A percentile compares a stretch with the other conserved stretches of the same genome.
phyloP scores from a whole-genome alignment of 2,113 vertebrate species.

The Hipposideros armiger region DNA sequence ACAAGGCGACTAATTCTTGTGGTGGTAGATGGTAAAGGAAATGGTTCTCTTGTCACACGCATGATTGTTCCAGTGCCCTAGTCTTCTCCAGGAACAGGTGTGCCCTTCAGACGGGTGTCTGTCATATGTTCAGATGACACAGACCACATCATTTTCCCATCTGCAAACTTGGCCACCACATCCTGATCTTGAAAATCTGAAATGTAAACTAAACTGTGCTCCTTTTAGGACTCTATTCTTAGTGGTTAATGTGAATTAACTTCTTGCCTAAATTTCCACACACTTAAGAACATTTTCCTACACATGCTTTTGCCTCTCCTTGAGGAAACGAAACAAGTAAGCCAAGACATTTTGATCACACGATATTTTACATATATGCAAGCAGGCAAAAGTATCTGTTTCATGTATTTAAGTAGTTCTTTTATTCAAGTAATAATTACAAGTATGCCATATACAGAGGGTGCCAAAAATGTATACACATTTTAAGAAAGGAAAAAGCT shows the following conservation, averaged over 20 bases:
- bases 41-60: slow-evolving; percentile 7
- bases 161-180: slow-evolving; percentile 69
- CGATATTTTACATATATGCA: slow-evolving; percentile 23
- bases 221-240: slow-evolving; percentile 51
- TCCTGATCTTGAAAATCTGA: slow-evolving; percentile 73
- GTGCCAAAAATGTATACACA: too few relatives aligned
- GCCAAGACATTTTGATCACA: not conserved
- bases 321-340: slow-evolving; percentile 72
- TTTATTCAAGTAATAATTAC: not conserved
- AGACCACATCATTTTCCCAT: slow-evolving; percentile 76
- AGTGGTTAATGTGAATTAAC: slow-evolving; percentile 44
- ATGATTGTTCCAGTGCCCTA: slow-evolving; percentile 24
- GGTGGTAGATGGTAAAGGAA: slow-evolving; percentile 52
- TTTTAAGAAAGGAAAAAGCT: too few relatives aligned
- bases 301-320: not conserved
- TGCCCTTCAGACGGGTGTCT: not conserved
- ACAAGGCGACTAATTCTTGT: slow-evolving; percentile 29
- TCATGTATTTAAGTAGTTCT: not conserved
- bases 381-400: slow-evolving; percentile 47
- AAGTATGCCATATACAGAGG: not conserved
- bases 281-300: not conserved
- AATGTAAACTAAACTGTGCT: slow-evolving; percentile 54
- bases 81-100: slow-evolving; percentile 69
- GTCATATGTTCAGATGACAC: slow-evolving; percentile 55
- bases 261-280: slow-evolving; percentile 69